A percentile compares a stretch with the other conserved stretches of the same genome.
Evolutionary conservation across 1,140 invertebrate species (phyloP).

Genomic region (Thaumetopoea pityocampa): DNA sequence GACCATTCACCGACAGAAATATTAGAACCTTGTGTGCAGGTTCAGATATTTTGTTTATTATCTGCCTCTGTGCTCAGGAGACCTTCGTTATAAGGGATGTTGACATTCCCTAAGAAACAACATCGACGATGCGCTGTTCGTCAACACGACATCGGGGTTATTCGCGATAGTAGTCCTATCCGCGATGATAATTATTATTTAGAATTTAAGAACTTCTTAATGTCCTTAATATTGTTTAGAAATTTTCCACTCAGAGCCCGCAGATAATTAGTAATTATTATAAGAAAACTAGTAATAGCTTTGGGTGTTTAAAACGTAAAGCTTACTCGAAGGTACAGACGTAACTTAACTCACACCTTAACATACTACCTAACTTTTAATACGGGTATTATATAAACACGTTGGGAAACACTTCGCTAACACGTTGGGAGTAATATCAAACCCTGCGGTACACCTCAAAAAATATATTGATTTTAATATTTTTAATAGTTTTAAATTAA

Average conservation of each 20-base stretch:
- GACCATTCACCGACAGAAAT: no score
- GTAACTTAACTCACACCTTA: slow-evolving; percentile 37
- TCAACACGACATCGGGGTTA: no score
- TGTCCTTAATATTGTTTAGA: background rate
- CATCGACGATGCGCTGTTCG: no score
- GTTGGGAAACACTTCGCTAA: no score
- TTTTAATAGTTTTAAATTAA: slow-evolving; percentile 17
- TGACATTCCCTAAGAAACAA: no score
- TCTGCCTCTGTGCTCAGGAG: no score
- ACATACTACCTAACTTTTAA: slow-evolving; percentile 16
- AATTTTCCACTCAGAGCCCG: slow-evolving; percentile 41
- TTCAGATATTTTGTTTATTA: no score
- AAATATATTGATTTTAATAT: slow-evolving; percentile 9
- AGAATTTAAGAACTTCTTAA: background rate
- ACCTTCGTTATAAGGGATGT: no score
- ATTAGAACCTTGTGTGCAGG: no score
- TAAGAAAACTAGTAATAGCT: slow-evolving; percentile 53
- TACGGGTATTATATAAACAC: slow-evolving; percentile 7
- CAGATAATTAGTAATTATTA: slow-evolving; percentile 23
- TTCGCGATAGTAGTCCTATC: background rate
- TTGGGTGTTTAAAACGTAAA: slow-evolving; percentile 65
- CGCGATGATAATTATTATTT: background rate
- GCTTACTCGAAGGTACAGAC: slow-evolving; percentile 56
- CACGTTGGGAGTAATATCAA: slow-evolving; percentile 26
- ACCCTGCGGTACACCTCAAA: slow-evolving; percentile 39